These are phyloP conservation scores for Calliphora vomitoria DNA, from an alignment of 2,888 invertebrate species.

Conservation along the genomic window DNA sequence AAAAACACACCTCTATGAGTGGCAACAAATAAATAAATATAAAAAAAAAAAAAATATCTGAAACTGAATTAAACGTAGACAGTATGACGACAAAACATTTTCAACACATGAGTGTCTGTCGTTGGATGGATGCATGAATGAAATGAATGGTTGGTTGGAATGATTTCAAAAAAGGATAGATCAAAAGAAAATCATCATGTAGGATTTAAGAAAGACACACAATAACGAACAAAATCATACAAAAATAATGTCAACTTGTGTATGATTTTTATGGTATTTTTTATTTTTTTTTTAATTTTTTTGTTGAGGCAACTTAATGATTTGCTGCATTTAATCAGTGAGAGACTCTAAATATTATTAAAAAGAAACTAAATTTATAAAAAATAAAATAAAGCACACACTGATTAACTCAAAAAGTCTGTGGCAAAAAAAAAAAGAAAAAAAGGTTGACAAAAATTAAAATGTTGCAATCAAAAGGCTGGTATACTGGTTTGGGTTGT, in stretches of 20 bases:
- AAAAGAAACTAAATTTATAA: neutral
- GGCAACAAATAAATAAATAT: constrained; percentile 30
- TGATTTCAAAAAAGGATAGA: constrained; percentile 56
- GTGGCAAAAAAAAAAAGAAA: neutral
- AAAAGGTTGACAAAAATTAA: constrained; percentile 56
- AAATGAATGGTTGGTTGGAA: constrained; percentile 24
- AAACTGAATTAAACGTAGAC: constrained; percentile 66
- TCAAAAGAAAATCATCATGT: constrained; percentile 61
- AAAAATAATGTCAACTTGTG: constrained; percentile 53
- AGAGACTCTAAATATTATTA: constrained; percentile 32
- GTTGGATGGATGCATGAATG: constrained; percentile 23
- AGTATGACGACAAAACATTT: constrained; percentile 69
- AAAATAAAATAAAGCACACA: constrained; percentile 8
- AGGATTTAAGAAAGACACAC: constrained; percentile 45
- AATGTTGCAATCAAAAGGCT: constrained; percentile 49
- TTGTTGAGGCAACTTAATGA: constrained; percentile 55
- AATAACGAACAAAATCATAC: neutral
- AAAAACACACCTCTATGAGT: constrained; percentile 44
- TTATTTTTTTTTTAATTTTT: no score
- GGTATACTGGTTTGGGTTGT: constrained; percentile 7
- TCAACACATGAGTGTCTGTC: constrained; percentile 47
- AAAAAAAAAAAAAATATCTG: constrained; percentile 8
- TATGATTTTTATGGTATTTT: constrained; percentile 41
- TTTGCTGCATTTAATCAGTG: constrained; percentile 60
- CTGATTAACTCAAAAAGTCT: constrained; percentile 34